phyloP scores from a whole-genome alignment of 2,797 vertebrate genomes.

The Spea hammondii region DNA sequence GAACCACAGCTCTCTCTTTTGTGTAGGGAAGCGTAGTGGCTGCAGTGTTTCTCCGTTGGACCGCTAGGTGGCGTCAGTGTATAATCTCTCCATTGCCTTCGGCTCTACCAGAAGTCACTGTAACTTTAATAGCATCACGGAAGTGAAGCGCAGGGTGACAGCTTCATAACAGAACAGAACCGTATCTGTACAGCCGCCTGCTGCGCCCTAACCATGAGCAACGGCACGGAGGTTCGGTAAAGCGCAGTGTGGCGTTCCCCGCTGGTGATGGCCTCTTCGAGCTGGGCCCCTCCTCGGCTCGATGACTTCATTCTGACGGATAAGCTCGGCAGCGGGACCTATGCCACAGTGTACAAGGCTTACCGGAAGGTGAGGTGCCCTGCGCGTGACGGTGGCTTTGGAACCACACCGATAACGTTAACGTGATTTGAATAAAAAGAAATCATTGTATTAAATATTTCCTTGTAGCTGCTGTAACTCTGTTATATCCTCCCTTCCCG shows the following conservation, averaged over 20 bases:
- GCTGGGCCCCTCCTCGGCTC: constrained; percentile 85
- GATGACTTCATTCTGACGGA: constrained; percentile 88
- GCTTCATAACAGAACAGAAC: background rate
- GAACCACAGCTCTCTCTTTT: too few relatives aligned
- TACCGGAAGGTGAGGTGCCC: constrained; percentile 77
- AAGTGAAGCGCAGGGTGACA: constrained; percentile 22
- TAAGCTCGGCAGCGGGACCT: constrained; percentile 86
- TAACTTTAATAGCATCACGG: constrained; percentile 16
- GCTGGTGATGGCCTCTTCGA: constrained; percentile 74
- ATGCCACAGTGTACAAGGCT: constrained; percentile 93
- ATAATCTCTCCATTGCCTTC: background rate
- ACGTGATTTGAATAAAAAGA: too few relatives aligned
- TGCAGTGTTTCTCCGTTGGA: background rate
- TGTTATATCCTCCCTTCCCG: too few relatives aligned
- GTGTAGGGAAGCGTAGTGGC: too few relatives aligned
- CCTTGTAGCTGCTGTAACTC: too few relatives aligned
- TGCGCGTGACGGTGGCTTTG: constrained; percentile 19
- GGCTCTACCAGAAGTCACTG: background rate
- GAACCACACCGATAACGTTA: too few relatives aligned
- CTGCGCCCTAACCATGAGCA: background rate
- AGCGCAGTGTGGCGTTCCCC: background rate
- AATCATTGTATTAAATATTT: too few relatives aligned
- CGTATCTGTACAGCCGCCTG: background rate
- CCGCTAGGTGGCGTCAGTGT: constrained; percentile 15
- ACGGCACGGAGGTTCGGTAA: background rate